A percentile compares a stretch with the other conserved stretches of the same genome.
Conservation (phyloP, 2,797 vertebrate species). For the Epinephelus coioides region DNA sequence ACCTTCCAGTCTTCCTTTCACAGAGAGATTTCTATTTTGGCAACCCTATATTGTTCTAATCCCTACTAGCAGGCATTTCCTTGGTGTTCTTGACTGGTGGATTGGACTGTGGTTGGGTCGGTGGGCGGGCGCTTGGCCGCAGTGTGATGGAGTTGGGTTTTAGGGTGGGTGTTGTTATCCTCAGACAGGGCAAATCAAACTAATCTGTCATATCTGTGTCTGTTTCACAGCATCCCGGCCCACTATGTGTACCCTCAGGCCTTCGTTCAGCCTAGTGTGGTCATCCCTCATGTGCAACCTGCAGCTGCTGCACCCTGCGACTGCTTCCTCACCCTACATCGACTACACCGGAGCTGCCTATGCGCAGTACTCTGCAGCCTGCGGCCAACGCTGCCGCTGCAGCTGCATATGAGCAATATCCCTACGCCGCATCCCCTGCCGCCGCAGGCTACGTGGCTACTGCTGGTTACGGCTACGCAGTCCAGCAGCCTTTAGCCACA, state of each 20-base stretch:
- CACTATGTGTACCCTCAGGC: conserved; percentile 99
- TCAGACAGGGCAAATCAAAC: conserved; percentile 28
- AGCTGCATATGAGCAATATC: conserved; percentile 95
- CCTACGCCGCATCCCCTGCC: conserved; percentile 94
- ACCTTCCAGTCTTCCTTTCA: conserved; percentile 56
- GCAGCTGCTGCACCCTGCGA: conserved; percentile 87
- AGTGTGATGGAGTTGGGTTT: conserved; percentile 76
- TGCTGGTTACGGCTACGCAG: conserved; percentile 94
- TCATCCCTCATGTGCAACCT: conserved; percentile 96
- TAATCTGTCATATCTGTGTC: conserved; percentile 56
- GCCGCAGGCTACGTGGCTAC: conserved; percentile 93
- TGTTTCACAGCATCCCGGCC: conserved; percentile 95
- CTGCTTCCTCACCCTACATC: conserved; percentile 94
- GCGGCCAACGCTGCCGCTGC: conserved; percentile 88
- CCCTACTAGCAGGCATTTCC: conserved; percentile 90
- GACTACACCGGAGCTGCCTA: conserved; percentile 97
- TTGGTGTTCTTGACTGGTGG: conserved; percentile 80
- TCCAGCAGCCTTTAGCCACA: conserved; percentile 93
- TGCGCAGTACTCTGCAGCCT: conserved; percentile 93
- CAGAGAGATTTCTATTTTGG: conserved; percentile 90
- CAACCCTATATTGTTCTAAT: conserved; percentile 95
- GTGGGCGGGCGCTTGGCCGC: conserved; percentile 75
- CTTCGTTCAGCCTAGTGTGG: conserved; percentile 97
- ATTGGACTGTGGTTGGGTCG: conserved; percentile 69
- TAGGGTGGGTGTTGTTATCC: conserved; percentile 17